Conservation (phyloP, 2,113 vertebrate genomes). For the Varanus komodoensis region DNA sequence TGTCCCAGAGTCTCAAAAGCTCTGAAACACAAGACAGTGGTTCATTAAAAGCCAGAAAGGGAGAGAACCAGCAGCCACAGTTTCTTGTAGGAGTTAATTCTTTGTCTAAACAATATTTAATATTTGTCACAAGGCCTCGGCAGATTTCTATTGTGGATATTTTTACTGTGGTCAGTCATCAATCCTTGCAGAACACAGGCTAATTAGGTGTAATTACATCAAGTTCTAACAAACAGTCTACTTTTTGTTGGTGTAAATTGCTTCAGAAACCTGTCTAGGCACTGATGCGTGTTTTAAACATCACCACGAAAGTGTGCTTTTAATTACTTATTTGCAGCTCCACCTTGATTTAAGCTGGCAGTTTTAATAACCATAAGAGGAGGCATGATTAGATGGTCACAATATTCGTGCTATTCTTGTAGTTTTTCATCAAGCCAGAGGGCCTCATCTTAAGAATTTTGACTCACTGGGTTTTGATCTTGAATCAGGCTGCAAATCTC, state of each 20-base stretch:
- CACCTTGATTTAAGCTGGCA: slow-evolving; percentile 46
- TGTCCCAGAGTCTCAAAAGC: slow-evolving; percentile 18
- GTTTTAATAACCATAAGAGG: slow-evolving; percentile 53
- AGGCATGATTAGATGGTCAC: slow-evolving; percentile 26
- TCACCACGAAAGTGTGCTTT: slow-evolving; percentile 59
- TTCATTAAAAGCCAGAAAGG: slow-evolving; percentile 15
- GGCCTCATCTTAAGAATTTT: not conserved
- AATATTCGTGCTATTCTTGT: slow-evolving; percentile 21
- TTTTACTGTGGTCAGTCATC: slow-evolving; percentile 75
- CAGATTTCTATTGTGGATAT: slow-evolving; percentile 56
- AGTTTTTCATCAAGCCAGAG: slow-evolving; percentile 34
- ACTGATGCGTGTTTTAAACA: slow-evolving; percentile 62
- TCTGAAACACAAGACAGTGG: not conserved
- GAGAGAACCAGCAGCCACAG: slow-evolving; percentile 27
- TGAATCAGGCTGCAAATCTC: not conserved
- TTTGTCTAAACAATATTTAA: slow-evolving; percentile 60
- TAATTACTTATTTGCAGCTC: slow-evolving; percentile 58
- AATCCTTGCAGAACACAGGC: slow-evolving; percentile 69
- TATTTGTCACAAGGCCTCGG: slow-evolving; percentile 57
- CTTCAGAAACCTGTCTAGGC: slow-evolving; percentile 71
- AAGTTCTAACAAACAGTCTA: slow-evolving; percentile 72
- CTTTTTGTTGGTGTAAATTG: slow-evolving; percentile 76
- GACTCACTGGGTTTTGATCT: not conserved
- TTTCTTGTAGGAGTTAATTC: slow-evolving; percentile 50
- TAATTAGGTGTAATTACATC: slow-evolving; percentile 74